Base-by-base conservation (phyloP, 2,113 vertebrate genomes). In the Sphyrna mokarran region DNA sequence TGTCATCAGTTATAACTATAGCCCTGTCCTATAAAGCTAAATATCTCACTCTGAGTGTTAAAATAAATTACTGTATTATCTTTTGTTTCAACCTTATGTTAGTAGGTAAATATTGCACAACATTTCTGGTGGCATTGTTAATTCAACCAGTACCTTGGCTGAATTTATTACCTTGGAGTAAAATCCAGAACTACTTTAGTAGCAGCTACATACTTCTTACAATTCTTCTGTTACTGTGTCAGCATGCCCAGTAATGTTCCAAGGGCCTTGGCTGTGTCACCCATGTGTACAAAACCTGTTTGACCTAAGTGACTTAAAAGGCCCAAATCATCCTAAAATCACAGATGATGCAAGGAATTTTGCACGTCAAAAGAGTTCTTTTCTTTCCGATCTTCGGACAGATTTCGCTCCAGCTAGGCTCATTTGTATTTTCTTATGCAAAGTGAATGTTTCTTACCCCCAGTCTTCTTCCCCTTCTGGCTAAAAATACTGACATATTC, bases 191-290 rank as follows among this genome's bases (percentile, higher is more conserved):
- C 18, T 68, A 63, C 37, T 37, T 93, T 93, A 93, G 58, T 22
- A 20, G 58, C 16, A 66, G 61, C 33, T 48, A 66, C 48, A 54
- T 18, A 63, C 13, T 2, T 54, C 22, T 87, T 54, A 40, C 48
- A 87, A 87, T 54, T 83, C 61, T 93, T 66, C 90, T 93, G 90
- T 93, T n/a, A 90, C 14, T n/a, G 58, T 90, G 54, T 54, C 54
- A 90, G 14, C 40, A 33, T 90, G 43, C 22, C 54, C 33, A 90
- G 54, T 61, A n/a, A 90, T 61, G 58, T 61, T 54, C 87, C 87
- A 63, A 61, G 54, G 54, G 22, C 87, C 87, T 61, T 33, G 26
- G 87, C 29, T 90, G 22, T 37, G 90, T 68, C 61, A 66, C 90
- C 33, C 90, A 68, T n/a, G 58, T 40, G 61, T 40, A 5, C 23